Evolutionary conservation across 1,140 invertebrate species (phyloP).

Genomic region (Atopsyche davidsoni): DNA sequence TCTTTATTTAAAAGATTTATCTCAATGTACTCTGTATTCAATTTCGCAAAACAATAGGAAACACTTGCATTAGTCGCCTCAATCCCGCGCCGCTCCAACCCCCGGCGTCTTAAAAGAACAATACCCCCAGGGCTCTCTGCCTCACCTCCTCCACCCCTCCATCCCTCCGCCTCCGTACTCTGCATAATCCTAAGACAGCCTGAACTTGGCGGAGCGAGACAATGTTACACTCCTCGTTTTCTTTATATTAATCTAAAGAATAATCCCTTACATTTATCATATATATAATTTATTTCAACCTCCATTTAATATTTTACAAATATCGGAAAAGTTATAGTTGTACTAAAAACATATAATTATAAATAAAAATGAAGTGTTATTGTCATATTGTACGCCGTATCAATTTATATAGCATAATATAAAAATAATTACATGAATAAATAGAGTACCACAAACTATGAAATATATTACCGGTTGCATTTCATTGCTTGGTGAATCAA

Average conservation of each 20-base stretch:
- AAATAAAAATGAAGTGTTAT: neutral
- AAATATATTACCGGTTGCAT: too few relatives aligned
- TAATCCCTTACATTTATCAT: constrained; percentile 3
- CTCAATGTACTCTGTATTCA: neutral
- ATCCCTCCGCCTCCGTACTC: neutral
- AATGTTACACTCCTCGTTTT: constrained; percentile 8
- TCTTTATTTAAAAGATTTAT: too few relatives aligned
- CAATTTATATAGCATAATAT: neutral
- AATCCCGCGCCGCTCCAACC: too few relatives aligned
- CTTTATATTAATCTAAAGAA: constrained; percentile 15
- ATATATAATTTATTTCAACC: neutral
- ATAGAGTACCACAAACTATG: too few relatives aligned
- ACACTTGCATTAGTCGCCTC: too few relatives aligned
- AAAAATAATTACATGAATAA: too few relatives aligned
- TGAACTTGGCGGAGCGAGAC: constrained; percentile 8
- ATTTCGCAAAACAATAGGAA: neutral
- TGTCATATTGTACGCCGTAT: neutral
- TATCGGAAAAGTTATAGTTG: neutral
- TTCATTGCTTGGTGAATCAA: too few relatives aligned
- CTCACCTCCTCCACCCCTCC: neutral
- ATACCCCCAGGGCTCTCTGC: neutral
- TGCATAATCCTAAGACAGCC: constrained; percentile 11
- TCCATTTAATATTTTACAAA: neutral
- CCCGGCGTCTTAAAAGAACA: neutral
- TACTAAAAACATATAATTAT: too few relatives aligned